Percentiles rank a stretch among this genome's conserved stretches.
Conservation (phyloP, 92 coral and sea anemone species). For the Nematostella vectensis region DNA sequence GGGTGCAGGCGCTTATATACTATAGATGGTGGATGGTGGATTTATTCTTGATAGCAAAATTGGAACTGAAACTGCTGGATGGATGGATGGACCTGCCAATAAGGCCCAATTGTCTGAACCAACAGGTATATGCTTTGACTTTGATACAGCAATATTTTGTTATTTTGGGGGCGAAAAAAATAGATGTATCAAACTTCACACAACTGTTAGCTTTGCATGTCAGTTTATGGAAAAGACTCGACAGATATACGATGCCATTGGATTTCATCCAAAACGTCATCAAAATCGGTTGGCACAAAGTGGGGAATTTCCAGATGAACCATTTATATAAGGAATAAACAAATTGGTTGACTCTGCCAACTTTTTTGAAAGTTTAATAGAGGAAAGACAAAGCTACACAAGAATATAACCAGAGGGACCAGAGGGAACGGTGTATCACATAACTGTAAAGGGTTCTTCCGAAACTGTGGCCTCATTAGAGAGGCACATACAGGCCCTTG, state of each 20-base stretch:
- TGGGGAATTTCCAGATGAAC: background rate
- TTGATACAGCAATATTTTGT: constrained; percentile 32
- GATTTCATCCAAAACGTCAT: constrained; percentile 43
- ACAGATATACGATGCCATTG: constrained; percentile 45
- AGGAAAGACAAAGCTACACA: constrained; percentile 11
- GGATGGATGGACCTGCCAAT: constrained; percentile 37
- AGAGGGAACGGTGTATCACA: constrained; percentile 44
- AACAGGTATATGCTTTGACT: constrained; percentile 53
- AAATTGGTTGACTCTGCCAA: constrained; percentile 7
- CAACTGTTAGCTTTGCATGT: constrained; percentile 34
- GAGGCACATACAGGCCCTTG: constrained; percentile 17
- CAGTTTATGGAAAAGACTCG: constrained; percentile 37
- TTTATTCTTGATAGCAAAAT: background rate
- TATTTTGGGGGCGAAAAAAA: constrained; percentile 46
- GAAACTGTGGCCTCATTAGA: constrained; percentile 34
- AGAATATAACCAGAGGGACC: constrained; percentile 29
- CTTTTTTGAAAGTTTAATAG: constrained; percentile 6
- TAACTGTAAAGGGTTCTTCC: constrained; percentile 22
- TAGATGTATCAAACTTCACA: constrained; percentile 43
- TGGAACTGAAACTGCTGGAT: constrained; percentile 48
- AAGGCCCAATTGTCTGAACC: constrained; percentile 51
- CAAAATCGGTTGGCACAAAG: constrained; percentile 29
- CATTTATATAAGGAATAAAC: constrained; percentile 1
- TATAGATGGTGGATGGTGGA: background rate
- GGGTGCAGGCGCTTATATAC: too few relatives aligned